Percentiles rank a stretch among this genome's conserved stretches.
phyloP scores from a whole-genome alignment of 2,113 vertebrate genomes.

The Tylochromis polylepis region DNA sequence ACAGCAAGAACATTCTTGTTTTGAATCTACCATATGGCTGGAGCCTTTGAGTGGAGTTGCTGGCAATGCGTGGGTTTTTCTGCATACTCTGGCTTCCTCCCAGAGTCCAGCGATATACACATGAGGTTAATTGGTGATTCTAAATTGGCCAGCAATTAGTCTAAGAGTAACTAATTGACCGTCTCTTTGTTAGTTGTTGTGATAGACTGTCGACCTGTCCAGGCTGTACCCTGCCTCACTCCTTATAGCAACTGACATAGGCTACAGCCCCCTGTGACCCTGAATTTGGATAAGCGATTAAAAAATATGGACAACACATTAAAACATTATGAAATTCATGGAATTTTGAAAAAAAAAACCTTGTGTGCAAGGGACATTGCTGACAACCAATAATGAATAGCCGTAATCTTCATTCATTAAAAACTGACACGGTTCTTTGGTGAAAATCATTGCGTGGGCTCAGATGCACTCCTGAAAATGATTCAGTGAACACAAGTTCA shows the following conservation, averaged over 20 bases:
- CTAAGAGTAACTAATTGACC: neutral
- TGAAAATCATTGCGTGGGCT: neutral
- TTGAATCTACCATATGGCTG: neutral
- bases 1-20: neutral
- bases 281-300: neutral
- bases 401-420: neutral
- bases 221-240: neutral
- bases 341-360: neutral
- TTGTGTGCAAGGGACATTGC: neutral
- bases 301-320: neutral
- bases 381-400: neutral
- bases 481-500: fast-evolving
- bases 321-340: neutral
- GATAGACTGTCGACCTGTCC: neutral
- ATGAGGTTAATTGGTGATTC: neutral
- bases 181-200: neutral
- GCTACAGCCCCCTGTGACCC: neutral
- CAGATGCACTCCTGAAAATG: neutral
- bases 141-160: neutral
- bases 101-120: neutral
- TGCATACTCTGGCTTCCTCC: neutral
- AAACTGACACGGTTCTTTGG: neutral
- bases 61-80: neutral
- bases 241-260: neutral
- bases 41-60: neutral